Evolutionary conservation across 1,140 invertebrate genomes (phyloP).

Genomic region (Meloidogyne exigua): DNA sequence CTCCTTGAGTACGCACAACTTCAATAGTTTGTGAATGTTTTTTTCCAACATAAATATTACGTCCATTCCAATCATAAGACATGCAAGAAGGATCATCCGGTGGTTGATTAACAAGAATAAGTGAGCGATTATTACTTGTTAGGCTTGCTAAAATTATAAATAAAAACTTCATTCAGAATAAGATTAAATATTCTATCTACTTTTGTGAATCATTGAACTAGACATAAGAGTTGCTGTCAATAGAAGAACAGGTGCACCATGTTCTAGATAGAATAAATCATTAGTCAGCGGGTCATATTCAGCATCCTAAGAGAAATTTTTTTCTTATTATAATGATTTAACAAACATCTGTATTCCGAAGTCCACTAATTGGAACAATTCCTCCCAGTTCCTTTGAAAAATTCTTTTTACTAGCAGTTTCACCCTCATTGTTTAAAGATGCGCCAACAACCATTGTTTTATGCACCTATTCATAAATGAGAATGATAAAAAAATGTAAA

Average conservation of each 20-base stretch:
- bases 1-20: conserved; percentile 72
- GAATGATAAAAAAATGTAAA: neutral
- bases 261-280: conserved; percentile 64
- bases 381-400: conserved; percentile 42
- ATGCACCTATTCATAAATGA: conserved; percentile 65
- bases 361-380: conserved; percentile 77
- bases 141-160: conserved; percentile 67
- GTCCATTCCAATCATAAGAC: conserved; percentile 91
- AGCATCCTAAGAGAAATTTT: conserved; percentile 72
- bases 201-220: conserved; percentile 53
- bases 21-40: conserved; percentile 86
- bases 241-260: conserved; percentile 47
- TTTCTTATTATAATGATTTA: neutral
- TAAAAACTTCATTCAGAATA: too few species aligned
- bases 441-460: conserved; percentile 69
- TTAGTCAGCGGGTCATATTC: conserved; percentile 85
- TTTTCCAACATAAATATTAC: conserved; percentile 91
- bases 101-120: conserved; percentile 77
- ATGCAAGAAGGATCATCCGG: conserved; percentile 78
- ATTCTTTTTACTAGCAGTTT: neutral
- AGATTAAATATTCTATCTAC: neutral
- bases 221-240: conserved; percentile 70
- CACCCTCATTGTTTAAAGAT: conserved; percentile 39
- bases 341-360: conserved; percentile 74
- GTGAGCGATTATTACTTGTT: conserved; percentile 80